Conservation (phyloP, 2,888 invertebrate genomes). For the Limnephilus auricula region DNA sequence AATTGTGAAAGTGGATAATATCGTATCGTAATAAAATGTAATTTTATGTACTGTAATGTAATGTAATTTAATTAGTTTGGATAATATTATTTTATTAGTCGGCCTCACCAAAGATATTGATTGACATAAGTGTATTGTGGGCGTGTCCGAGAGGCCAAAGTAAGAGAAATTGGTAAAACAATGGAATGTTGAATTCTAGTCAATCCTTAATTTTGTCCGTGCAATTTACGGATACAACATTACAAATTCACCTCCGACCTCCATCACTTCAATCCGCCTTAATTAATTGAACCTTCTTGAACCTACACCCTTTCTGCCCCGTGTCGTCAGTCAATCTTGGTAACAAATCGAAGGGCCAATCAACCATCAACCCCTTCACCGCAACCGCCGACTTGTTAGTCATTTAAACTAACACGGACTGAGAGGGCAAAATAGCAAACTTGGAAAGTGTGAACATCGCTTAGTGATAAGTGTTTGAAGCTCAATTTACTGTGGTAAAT, state of each 20-base stretch:
- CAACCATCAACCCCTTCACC: slow-evolving; percentile 22
- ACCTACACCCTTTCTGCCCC: slow-evolving; percentile 6
- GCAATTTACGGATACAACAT: neutral
- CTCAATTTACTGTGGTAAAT: neutral
- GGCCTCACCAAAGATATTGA: too few relatives aligned
- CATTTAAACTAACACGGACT: neutral
- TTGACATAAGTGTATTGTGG: too few relatives aligned
- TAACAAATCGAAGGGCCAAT: slow-evolving; percentile 48
- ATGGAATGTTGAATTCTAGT: neutral
- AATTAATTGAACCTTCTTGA: slow-evolving; percentile 25
- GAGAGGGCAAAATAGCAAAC: neutral
- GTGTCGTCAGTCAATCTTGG: slow-evolving; percentile 29
- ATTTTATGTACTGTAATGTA: too few relatives aligned
- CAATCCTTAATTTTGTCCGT: neutral
- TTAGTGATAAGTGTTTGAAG: neutral
- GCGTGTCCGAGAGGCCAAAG: too few relatives aligned
- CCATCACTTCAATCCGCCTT: neutral
- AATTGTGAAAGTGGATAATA: too few relatives aligned
- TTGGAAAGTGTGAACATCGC: neutral
- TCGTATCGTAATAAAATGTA: too few relatives aligned
- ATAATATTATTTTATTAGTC: too few relatives aligned
- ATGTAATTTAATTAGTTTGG: too few relatives aligned
- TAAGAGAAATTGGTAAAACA: too few relatives aligned
- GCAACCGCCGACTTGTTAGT: slow-evolving; percentile 6
- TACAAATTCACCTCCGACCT: neutral